Percentiles rank a stretch among this genome's conserved stretches.
phyloP scores from a whole-genome alignment of 2,888 invertebrate species.

The Caenorhabditis sp. region DNA sequence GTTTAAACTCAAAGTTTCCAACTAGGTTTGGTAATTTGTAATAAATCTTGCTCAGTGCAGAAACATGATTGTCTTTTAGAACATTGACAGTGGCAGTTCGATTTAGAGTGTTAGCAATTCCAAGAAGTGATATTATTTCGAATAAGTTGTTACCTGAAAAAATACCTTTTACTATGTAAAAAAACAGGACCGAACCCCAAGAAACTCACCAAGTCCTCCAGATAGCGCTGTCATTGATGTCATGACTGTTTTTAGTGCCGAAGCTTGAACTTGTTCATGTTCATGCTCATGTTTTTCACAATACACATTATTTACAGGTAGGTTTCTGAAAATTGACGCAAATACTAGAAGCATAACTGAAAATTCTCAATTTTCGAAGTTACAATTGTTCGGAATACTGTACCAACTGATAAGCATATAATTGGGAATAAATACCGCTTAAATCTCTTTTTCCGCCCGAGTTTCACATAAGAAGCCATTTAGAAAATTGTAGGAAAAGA shows the following conservation, averaged over 20 bases:
- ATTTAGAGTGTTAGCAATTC: constrained; percentile 2
- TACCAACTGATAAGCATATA: too few relatives aligned
- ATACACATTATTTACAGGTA: too few relatives aligned
- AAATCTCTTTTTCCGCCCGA: too few relatives aligned
- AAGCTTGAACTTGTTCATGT: too few relatives aligned
- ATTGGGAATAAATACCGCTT: too few relatives aligned
- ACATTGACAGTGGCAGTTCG: constrained; percentile 6
- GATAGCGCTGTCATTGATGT: not conserved
- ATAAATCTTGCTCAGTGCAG: not conserved
- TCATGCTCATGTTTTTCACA: too few relatives aligned
- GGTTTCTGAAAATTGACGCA: too few relatives aligned
- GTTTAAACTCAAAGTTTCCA: not conserved
- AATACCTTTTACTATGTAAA: not conserved
- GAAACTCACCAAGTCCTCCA: not conserved
- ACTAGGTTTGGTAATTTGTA: not conserved
- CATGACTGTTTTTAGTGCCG: not conserved
- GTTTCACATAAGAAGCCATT: too few relatives aligned
- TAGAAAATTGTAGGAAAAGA: too few relatives aligned
- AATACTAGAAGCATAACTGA: too few relatives aligned
- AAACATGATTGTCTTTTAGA: not conserved
- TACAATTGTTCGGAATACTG: too few relatives aligned
- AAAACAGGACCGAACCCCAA: not conserved
- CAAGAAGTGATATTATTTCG: not conserved
- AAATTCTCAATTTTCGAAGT: too few relatives aligned
- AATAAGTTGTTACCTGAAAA: not conserved